Evolutionary conservation across 2,888 invertebrate species (phyloP).

Genomic region (Aphodius sticticus): DNA sequence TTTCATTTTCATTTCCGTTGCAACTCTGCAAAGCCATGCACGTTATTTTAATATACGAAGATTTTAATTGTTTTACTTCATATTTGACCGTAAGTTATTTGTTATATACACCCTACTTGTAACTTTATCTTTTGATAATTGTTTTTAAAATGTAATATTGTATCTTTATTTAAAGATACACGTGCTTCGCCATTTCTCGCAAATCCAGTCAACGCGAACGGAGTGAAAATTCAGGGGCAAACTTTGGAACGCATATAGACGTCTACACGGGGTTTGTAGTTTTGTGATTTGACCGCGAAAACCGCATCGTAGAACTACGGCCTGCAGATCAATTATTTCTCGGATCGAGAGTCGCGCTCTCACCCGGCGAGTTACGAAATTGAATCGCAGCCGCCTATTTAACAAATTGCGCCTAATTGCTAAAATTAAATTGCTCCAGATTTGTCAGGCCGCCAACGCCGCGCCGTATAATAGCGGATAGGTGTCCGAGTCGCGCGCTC

Average conservation of each 20-base stretch:
- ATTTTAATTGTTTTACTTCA: too few species aligned
- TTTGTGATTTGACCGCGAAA: not conserved
- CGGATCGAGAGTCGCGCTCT: slow-evolving; percentile 42
- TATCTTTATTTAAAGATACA: too few species aligned
- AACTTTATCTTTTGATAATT: too few species aligned
- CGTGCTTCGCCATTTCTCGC: too few species aligned
- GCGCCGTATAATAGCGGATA: slow-evolving; percentile 8
- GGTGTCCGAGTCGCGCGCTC: not conserved
- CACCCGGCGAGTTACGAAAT: slow-evolving; percentile 39
- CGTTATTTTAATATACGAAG: too few species aligned
- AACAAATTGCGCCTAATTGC: slow-evolving; percentile 46
- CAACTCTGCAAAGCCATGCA: too few species aligned
- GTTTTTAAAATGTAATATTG: too few species aligned
- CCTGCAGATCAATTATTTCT: slow-evolving; percentile 42
- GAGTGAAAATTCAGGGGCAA: not conserved
- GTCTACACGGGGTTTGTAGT: not conserved
- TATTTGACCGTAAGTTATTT: too few species aligned
- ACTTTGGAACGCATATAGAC: not conserved
- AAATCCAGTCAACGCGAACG: too few species aligned
- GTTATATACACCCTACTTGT: too few species aligned
- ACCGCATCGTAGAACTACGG: not conserved
- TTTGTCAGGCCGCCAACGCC: slow-evolving; percentile 11
- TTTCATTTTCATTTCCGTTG: too few species aligned
- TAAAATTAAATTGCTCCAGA: slow-evolving; percentile 33
- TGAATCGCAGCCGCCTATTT: slow-evolving; percentile 43